These are phyloP conservation scores for Nomada lathburiana DNA, from an alignment of 2,888 invertebrate species.

Conservation along the genomic window DNA sequence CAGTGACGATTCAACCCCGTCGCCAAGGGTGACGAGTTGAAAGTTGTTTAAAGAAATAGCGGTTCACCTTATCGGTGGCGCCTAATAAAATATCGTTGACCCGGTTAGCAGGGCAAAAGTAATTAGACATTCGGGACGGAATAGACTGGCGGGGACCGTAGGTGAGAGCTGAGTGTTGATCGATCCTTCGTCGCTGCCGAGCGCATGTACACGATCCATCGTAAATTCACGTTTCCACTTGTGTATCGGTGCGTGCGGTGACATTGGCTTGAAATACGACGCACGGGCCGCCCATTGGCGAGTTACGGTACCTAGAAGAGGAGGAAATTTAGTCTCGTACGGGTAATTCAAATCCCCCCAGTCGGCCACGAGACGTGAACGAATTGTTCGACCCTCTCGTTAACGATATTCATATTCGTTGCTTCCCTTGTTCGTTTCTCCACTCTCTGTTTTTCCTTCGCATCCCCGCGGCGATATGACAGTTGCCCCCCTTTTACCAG, in stretches of 20 bases:
- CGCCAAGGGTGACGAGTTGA: no score
- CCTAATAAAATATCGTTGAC: slow-evolving; percentile 68
- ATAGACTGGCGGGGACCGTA: slow-evolving; percentile 45
- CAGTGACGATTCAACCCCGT: no score
- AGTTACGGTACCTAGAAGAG: slow-evolving; percentile 50
- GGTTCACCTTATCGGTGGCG: no score
- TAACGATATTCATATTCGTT: slow-evolving; percentile 46
- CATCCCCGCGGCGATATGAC: background rate
- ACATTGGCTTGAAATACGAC: slow-evolving; percentile 67
- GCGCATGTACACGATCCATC: slow-evolving; percentile 67
- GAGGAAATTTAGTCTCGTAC: slow-evolving; percentile 54
- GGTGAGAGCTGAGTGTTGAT: slow-evolving; percentile 63
- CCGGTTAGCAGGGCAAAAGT: slow-evolving; percentile 67
- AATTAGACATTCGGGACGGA: slow-evolving; percentile 68
- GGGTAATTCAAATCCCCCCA: slow-evolving; percentile 57
- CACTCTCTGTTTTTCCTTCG: background rate
- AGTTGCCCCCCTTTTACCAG: background rate
- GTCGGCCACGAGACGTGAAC: slow-evolving; percentile 18
- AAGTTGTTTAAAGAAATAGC: no score
- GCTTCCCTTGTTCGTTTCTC: background rate
- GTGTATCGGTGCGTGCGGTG: slow-evolving; percentile 67
- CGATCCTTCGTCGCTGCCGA: slow-evolving; percentile 68
- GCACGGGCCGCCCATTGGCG: slow-evolving; percentile 55
- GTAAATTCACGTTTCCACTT: slow-evolving; percentile 69
- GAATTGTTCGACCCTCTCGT: slow-evolving; percentile 17